Evolutionary conservation across 2,797 vertebrate species (phyloP), one percentile per base, ranked within the genome.

Genomic region (Pangasius larnaudii): DNA sequence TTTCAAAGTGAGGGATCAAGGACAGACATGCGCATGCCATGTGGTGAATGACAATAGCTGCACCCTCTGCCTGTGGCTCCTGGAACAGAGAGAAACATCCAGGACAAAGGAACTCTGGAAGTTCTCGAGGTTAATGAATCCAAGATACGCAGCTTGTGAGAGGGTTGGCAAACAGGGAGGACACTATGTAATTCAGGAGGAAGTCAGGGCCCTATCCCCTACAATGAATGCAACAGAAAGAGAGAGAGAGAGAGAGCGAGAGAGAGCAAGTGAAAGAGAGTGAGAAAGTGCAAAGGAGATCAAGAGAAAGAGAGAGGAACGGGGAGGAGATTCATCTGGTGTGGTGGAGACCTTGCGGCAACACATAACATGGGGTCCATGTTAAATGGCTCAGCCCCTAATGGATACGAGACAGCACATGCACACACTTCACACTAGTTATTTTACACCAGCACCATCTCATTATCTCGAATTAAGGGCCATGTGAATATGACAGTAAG

Each of bases 1-100:
- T 95, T 96, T 97, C 96, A 96, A 96, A 97, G 95, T 93, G 85
- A 91, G 94, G 95, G 96, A 96, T 96, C 94, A 96, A 96, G 93
- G 94, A 93, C 89, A 90, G 91, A 94, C 93, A 96, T 97, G 94
- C 94, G 93, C 94, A 96, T 96, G 95, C 93, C 93, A 94, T 92
- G 92, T 92, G 90, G 94, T 87, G 96, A 95, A 96, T 96, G 94
- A 96, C 96, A 97, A 96, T 95, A 93, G 93, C 93, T 89, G 90
- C 92, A 89, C 93, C 93, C 94, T 94, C 94, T 90, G 92, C 89
- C 93, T 93, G 94, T 92, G 92, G 94, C 91, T 93, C 89, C 87
- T 65, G 77, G 91, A 90, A 93, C 91, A 94, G 53, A 86, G 88
- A 88, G 87, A 85, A 89, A 63, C 81, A 42, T 86, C 36, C 63